Conservation (phyloP, 2,113 vertebrate species). For the Columbina picui region DNA sequence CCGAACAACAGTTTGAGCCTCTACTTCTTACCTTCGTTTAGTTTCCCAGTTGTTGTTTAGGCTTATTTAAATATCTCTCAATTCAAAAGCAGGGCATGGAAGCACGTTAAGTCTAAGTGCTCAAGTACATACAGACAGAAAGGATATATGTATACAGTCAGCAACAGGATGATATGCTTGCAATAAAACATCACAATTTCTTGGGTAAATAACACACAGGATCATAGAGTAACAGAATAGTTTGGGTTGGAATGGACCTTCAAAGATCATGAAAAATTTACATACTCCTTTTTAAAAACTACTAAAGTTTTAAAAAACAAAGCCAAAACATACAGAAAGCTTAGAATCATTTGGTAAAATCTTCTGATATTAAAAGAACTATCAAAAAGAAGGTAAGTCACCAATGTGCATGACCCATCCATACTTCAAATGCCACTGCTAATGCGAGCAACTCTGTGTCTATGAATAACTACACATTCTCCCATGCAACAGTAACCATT, state of each 20-base stretch:
- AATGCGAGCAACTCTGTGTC: accelerated
- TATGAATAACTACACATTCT: neutral
- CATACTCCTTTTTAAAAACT: neutral
- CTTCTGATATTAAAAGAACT: neutral
- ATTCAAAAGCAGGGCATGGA: neutral
- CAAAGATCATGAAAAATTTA: neutral
- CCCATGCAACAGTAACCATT: neutral
- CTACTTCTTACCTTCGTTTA: neutral
- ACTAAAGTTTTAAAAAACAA: neutral
- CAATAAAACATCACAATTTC: neutral
- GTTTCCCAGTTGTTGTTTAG: neutral
- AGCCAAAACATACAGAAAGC: neutral
- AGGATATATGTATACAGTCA: neutral
- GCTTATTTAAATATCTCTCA: neutral
- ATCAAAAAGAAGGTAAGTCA: neutral
- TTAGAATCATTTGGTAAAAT: neutral
- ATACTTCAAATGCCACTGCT: neutral
- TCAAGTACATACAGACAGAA: neutral
- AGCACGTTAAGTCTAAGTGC: neutral
- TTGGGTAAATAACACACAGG: neutral
- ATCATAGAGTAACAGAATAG: neutral
- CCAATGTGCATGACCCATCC: neutral
- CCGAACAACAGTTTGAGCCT: neutral
- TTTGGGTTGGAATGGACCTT: neutral
- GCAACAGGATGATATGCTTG: neutral